phyloP scores from a whole-genome alignment of 1,140 invertebrate genomes.

The Daktulosphaira vitifoliae region DNA sequence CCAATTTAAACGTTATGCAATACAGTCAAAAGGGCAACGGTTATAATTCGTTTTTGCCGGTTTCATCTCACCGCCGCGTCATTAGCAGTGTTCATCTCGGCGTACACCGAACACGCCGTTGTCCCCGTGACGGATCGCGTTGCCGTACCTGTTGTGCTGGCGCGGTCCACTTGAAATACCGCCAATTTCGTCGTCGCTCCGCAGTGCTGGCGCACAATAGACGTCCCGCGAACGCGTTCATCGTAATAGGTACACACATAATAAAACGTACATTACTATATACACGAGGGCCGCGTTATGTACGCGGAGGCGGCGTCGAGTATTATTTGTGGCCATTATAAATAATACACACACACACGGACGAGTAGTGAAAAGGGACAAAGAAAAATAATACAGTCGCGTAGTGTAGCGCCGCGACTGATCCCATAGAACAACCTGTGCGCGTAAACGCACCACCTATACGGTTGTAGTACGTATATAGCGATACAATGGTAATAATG shows the following conservation, averaged over 20 bases:
- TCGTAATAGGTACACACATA: no score
- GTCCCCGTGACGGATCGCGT: conserved; percentile 12
- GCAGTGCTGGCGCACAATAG: background rate
- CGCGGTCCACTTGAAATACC: background rate
- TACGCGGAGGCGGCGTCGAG: background rate
- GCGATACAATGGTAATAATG: background rate
- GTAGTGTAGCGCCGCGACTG: conserved; percentile 10
- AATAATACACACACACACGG: background rate
- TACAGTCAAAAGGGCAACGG: no score
- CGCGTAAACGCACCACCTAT: background rate
- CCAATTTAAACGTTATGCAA: no score
- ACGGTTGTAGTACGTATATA: background rate
- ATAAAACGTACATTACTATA: no score
- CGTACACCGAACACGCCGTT: no score
- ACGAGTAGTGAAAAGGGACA: background rate
- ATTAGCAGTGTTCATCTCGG: no score
- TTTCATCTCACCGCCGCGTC: no score
- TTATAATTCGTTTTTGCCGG: no score
- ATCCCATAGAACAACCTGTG: background rate
- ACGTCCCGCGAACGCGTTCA: no score
- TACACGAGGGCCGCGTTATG: background rate
- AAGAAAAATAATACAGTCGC: background rate
- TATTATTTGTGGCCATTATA: conserved; percentile 20
- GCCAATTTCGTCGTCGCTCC: background rate
- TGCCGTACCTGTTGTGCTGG: background rate